phyloP scores from a whole-genome alignment of 30 jellyfish, hydroid and myxozoan species.

The Aurelia coerulea region DNA sequence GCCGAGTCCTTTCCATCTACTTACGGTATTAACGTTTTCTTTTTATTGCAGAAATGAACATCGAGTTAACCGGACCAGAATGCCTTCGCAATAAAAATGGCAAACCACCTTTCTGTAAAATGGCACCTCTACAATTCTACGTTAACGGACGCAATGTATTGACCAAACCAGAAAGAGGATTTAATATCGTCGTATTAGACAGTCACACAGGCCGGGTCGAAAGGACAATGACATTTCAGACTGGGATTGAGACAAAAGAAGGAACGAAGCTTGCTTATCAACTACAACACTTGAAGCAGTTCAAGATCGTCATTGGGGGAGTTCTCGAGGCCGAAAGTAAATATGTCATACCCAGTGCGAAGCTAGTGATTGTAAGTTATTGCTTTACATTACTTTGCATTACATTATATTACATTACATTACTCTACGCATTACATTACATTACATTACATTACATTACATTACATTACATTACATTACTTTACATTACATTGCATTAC shows the following conservation, averaged over 20 bases:
- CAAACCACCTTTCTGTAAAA: conserved; percentile 16
- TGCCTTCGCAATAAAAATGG: conserved; percentile 6
- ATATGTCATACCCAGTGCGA: background rate
- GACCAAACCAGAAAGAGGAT: conserved; percentile 27
- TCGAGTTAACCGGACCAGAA: conserved; percentile 8
- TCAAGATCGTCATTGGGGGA: conserved; percentile 47
- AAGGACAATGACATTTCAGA: background rate
- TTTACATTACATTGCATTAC: too few species aligned
- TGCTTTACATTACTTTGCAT: background rate
- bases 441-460: too few species aligned
- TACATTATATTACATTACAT: background rate
- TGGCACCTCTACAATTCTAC: conserved; percentile 21
- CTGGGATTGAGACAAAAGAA: conserved; percentile 11
- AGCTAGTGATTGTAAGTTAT: conserved; percentile 29
- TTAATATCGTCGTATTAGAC: conserved; percentile 13
- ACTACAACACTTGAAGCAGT: background rate
- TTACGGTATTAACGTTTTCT: too few species aligned
- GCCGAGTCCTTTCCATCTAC: too few species aligned
- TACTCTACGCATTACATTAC: too few species aligned
- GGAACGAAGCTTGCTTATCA: background rate
- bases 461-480: too few species aligned
- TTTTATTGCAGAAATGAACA: conserved; percentile 24
- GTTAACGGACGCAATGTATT: conserved; percentile 15
- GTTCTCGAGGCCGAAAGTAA: conserved; percentile 5
- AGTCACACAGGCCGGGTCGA: conserved; percentile 41